Percentiles rank a stretch among this genome's conserved stretches.
Evolutionary conservation across 2,888 invertebrate genomes (phyloP).

Genomic region (Brachynemurus nebulosus): DNA sequence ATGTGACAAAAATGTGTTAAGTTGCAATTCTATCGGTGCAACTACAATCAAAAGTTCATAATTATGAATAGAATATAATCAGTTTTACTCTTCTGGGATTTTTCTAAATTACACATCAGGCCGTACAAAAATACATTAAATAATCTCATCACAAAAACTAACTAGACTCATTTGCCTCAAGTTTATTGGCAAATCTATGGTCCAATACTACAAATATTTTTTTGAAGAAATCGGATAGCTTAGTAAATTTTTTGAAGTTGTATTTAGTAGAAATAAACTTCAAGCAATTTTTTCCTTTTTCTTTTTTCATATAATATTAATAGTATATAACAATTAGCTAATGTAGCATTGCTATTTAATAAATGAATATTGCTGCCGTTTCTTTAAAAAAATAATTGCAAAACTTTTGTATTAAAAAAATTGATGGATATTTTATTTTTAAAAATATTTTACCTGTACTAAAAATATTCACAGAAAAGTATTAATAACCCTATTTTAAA

Average conservation of each 20-base stretch:
- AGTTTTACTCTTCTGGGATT: constrained; percentile 3
- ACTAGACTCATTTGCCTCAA: no score
- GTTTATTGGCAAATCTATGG: neutral
- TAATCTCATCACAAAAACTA: no score
- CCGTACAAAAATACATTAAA: no score
- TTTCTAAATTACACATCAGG: constrained; percentile 4
- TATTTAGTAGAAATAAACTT: neutral
- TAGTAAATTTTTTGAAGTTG: neutral
- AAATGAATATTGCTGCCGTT: no score
- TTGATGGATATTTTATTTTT: neutral
- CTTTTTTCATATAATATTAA: neutral
- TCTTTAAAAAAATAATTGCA: neutral
- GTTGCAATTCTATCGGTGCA: neutral
- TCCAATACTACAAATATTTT: neutral
- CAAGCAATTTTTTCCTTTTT: neutral
- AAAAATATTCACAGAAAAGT: constrained; percentile 1
- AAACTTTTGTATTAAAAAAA: neutral
- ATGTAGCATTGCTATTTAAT: no score
- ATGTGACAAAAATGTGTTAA: constrained; percentile 4
- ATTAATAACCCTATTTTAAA: constrained; percentile 1
- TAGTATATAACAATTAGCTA: neutral
- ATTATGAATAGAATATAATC: neutral
- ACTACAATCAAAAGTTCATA: constrained; percentile 1
- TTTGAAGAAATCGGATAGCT: neutral
- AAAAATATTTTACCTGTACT: neutral